Conservation (phyloP, 2,113 vertebrate species). For the Crotalus tigris region DNA sequence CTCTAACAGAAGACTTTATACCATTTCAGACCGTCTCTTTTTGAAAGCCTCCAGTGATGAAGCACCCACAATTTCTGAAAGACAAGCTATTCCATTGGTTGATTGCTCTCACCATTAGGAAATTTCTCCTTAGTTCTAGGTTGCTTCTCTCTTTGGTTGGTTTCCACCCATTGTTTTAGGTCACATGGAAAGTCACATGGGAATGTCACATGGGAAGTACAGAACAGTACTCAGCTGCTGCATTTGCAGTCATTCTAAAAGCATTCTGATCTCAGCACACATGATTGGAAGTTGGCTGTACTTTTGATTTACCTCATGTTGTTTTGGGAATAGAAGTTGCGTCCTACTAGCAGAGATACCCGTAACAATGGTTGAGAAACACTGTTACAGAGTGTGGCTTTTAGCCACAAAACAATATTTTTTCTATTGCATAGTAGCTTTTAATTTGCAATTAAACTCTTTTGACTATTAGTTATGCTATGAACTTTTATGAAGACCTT, state of each 20-base stretch:
- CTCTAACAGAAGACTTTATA: not conserved
- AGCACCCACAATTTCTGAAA: not conserved
- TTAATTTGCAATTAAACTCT: constrained; percentile 32
- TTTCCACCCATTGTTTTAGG: not conserved
- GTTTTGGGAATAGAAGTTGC: not conserved
- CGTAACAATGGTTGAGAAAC: not conserved
- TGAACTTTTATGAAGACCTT: constrained; percentile 37
- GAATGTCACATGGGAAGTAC: not conserved
- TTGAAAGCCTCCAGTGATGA: not conserved
- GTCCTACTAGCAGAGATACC: not conserved
- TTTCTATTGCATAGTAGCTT: not conserved
- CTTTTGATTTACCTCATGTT: not conserved
- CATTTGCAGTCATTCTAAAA: not conserved
- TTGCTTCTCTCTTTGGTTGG: not conserved
- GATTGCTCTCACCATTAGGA: not conserved
- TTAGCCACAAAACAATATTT: constrained; percentile 24
- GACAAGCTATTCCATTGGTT: not conserved
- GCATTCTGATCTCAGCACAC: not conserved
- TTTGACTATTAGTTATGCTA: constrained; percentile 24
- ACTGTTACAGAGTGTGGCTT: constrained; percentile 30
- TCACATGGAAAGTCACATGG: not conserved
- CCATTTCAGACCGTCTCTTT: not conserved
- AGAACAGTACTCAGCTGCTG: not conserved
- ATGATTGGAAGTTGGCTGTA: not conserved
- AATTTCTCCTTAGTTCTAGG: not conserved